These are phyloP conservation scores for Cinclus mexicanus DNA, from an alignment of 2,113 vertebrate species.

Conservation along the genomic window DNA sequence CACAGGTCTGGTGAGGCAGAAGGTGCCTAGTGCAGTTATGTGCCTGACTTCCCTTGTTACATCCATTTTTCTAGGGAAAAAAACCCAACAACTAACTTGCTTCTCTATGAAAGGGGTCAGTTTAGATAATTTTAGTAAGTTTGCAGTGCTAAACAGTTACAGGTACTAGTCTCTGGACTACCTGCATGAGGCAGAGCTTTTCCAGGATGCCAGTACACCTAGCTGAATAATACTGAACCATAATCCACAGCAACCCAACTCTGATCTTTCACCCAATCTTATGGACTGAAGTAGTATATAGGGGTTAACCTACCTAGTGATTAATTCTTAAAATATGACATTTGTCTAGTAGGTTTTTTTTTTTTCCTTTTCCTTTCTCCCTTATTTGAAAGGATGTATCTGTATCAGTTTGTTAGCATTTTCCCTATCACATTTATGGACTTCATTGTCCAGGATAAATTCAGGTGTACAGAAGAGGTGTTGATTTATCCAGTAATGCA, in stretches of 20 bases:
- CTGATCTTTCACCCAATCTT: neutral
- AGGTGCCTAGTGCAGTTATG: neutral
- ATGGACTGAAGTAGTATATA: neutral
- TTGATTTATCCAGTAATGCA: neutral
- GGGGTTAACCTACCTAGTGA: neutral
- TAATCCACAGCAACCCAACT: neutral
- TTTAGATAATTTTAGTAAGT: neutral
- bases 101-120: accelerated
- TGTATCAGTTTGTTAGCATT: neutral
- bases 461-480: neutral
- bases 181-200: neutral
- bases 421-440: neutral
- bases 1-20: neutral
- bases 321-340: neutral
- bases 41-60: neutral
- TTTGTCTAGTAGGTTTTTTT: neutral
- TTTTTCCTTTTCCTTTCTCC: neutral
- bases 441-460: neutral
- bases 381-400: neutral
- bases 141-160: neutral
- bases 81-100: too few relatives aligned
- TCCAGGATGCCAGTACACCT: neutral
- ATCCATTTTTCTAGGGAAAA: neutral
- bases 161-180: neutral
- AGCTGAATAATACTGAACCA: neutral